Base-by-base conservation (phyloP, 2,797 vertebrate species). In the Arctocebus calabarensis region DNA sequence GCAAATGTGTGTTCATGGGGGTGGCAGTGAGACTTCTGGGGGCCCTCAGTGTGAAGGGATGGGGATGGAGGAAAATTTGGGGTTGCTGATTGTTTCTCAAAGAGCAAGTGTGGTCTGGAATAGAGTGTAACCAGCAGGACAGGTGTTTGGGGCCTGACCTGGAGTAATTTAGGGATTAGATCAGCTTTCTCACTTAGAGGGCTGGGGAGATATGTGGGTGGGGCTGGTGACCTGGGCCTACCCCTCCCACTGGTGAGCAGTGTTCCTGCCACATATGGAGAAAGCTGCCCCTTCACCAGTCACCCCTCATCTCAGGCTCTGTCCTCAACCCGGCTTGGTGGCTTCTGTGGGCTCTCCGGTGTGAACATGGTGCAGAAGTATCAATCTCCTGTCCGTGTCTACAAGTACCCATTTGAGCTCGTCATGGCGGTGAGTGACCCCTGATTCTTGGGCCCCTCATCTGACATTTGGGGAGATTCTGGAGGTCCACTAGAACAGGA, bases 351-450 rank as follows among this genome's bases (percentile, higher is more conserved):
- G 88, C 96, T 95, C 96, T 84, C 88, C 92, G 43, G 45, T 23
- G 61, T 74, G 96, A 98, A 98, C 97, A 99, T 99, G 99, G 99
- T 99, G 98, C 99, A 99, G 98, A 99, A 99, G 96, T 99, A 99
- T 97, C 99, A 99, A 98, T 99, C 99, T 48, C 99, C 99, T 4
- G 99, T 99, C 88, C 98, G 99, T 95, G 99, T 99, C 97, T 99
- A 99, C 99, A 99, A 99, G 98, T 99, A 99, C 88, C 99, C 99
- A 2, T 99, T 99, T 71, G 99, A 99, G 97, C 98, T 99, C 94
- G 99, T 99, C 97, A 99, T 99, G 99, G 99, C 99, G 98, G 99
- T 99, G 98, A 99, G 99, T 99, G 94, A 62, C n/a, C 3, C 96
- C 90, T 89, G 81, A 88, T 90, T 96, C 29, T 16, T 10, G 16